phyloP scores from a whole-genome alignment of 2,888 invertebrate species.

The Acholoe squamosa region DNA sequence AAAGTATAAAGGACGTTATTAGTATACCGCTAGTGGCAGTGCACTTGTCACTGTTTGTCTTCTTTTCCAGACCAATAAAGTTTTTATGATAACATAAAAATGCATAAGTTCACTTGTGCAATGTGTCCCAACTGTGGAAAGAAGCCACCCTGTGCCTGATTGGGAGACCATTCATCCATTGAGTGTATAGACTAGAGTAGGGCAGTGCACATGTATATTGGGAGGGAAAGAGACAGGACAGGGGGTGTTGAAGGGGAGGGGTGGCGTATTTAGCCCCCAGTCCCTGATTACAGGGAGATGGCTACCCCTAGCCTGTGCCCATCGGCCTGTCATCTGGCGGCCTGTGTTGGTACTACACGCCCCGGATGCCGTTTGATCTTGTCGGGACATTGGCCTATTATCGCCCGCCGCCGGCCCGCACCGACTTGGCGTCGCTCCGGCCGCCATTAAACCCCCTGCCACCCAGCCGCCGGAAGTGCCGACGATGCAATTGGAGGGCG shows the following conservation, averaged over 20 bases:
- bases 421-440: constrained; percentile 43
- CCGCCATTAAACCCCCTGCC: constrained; percentile 33
- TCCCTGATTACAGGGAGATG: constrained; percentile 46
- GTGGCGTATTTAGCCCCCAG: constrained; percentile 42
- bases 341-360: constrained; percentile 50
- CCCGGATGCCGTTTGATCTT: constrained; percentile 58
- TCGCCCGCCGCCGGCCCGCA: constrained; percentile 49
- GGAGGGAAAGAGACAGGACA: background rate
- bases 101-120: too few species aligned
- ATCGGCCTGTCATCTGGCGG: constrained; percentile 56
- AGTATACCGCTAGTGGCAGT: too few species aligned
- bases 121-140: too few species aligned
- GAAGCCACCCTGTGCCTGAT: too few species aligned
- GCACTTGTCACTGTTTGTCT: too few species aligned
- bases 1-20: too few species aligned
- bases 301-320: constrained; percentile 18
- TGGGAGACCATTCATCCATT: too few species aligned
- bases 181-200: background rate
- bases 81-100: too few species aligned
- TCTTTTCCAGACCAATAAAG: too few species aligned
- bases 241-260: constrained; percentile 41
- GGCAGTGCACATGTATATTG: background rate
- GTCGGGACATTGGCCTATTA: constrained; percentile 50
- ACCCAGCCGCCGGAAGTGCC: constrained; percentile 37
- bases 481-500: constrained; percentile 49